phyloP scores from a whole-genome alignment of 2,113 vertebrate species.

The Hippocampus abdominalis region DNA sequence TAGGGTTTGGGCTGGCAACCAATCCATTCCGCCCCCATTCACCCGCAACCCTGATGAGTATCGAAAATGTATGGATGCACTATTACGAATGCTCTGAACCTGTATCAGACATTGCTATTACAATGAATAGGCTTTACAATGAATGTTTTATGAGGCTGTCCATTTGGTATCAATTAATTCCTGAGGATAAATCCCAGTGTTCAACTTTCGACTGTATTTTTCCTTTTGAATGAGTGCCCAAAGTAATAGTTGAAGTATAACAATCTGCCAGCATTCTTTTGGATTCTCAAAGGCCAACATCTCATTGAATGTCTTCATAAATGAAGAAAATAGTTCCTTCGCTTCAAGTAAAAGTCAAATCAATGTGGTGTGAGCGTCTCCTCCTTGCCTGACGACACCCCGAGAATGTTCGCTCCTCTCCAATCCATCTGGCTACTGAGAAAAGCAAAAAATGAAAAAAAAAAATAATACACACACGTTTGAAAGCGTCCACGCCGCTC shows the following conservation, averaged over 20 bases:
- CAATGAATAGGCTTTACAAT: too few relatives aligned
- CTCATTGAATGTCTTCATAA: slow-evolving; percentile 25
- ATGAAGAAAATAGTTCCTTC: slow-evolving; percentile 53
- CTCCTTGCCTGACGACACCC: slow-evolving; percentile 9
- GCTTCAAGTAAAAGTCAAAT: slow-evolving; percentile 33
- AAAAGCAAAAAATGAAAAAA: slow-evolving; percentile 16
- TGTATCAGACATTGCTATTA: too few relatives aligned
- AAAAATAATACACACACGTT: slow-evolving; percentile 8
- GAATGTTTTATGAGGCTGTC: too few relatives aligned
- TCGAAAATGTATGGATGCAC: too few relatives aligned
- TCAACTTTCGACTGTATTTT: neutral
- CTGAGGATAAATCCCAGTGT: too few relatives aligned
- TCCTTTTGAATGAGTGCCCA: neutral
- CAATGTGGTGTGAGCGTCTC: neutral
- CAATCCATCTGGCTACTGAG: slow-evolving; percentile 13
- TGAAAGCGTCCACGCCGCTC: slow-evolving; percentile 15
- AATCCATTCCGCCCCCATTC: too few relatives aligned
- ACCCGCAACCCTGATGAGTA: too few relatives aligned
- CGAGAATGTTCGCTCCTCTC: slow-evolving; percentile 8
- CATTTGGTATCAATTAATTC: too few relatives aligned
- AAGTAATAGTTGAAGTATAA: neutral
- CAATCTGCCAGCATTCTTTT: neutral
- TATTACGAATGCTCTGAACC: too few relatives aligned
- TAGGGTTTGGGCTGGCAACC: too few relatives aligned
- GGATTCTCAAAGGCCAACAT: neutral